phyloP scores from a whole-genome alignment of 1,140 invertebrate species.

The Pinna nobilis region DNA sequence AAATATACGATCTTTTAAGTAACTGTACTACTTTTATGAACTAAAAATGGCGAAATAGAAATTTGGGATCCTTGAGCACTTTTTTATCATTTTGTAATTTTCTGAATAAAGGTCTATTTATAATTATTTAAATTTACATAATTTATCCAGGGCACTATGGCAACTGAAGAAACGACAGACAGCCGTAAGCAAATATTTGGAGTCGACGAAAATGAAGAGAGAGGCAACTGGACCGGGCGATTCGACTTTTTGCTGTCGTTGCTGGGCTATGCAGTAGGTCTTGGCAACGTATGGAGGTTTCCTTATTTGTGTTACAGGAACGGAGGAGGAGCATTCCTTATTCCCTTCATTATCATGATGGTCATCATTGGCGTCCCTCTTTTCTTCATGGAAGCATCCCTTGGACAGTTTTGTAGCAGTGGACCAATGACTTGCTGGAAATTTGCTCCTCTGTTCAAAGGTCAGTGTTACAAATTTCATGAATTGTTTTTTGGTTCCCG shows the following conservation, averaged over 20 bases:
- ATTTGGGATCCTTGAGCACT: too few relatives aligned
- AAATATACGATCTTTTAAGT: too few relatives aligned
- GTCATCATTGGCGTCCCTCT: slow-evolving; percentile 83
- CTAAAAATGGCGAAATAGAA: too few relatives aligned
- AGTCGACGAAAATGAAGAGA: slow-evolving; percentile 74
- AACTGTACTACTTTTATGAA: too few relatives aligned
- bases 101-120: neutral
- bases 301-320: slow-evolving; percentile 80
- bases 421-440: slow-evolving; percentile 86
- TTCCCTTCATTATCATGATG: slow-evolving; percentile 81
- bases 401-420: slow-evolving; percentile 87
- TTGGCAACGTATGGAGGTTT: slow-evolving; percentile 95
- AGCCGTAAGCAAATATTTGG: slow-evolving; percentile 55
- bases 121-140: neutral
- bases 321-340: slow-evolving; percentile 81
- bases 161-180: slow-evolving; percentile 42
- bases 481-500: neutral
- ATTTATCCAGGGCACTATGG: slow-evolving; percentile 35
- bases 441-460: slow-evolving; percentile 87
- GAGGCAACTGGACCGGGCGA: slow-evolving; percentile 92
- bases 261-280: slow-evolving; percentile 91
- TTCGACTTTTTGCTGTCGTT: slow-evolving; percentile 92
- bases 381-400: slow-evolving; percentile 84
- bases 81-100: too few relatives aligned
- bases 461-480: slow-evolving; percentile 70